Conservation (phyloP, 2,888 invertebrate genomes). For the Zaprionus bogoriensis region DNA sequence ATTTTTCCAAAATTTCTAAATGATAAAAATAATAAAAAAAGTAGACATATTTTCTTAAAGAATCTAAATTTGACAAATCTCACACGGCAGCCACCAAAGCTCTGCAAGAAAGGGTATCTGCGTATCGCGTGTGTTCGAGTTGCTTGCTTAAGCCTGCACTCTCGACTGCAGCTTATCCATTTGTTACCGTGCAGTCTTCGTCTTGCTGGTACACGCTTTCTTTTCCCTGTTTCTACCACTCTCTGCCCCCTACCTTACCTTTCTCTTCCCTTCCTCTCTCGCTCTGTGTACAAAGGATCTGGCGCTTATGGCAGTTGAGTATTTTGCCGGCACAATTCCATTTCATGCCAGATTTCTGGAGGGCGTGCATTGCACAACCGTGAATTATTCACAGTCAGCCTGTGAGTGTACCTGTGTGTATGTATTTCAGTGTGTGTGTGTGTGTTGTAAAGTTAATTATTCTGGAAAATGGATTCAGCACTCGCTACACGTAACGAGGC, state of each 20-base stretch:
- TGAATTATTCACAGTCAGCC: conserved; percentile 23
- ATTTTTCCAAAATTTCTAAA: too few species aligned
- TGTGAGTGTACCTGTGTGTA: neutral
- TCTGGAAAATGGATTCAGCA: conserved; percentile 56
- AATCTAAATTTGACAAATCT: too few species aligned
- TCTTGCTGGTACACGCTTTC: neutral
- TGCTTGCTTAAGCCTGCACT: neutral
- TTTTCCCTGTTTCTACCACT: neutral
- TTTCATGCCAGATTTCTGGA: conserved; percentile 36
- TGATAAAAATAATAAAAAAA: too few species aligned
- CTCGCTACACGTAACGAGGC: conserved; percentile 52
- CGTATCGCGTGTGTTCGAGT: neutral
- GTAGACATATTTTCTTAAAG: too few species aligned
- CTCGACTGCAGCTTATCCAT: conserved; percentile 4
- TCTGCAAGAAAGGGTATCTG: too few species aligned
- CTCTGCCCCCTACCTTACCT: neutral
- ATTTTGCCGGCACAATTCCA: conserved; percentile 22
- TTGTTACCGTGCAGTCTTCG: neutral
- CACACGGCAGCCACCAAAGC: too few species aligned
- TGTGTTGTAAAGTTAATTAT: conserved; percentile 62
- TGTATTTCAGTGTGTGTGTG: conserved; percentile 6
- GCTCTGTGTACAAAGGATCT: conserved; percentile 23
- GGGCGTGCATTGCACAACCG: conserved; percentile 17
- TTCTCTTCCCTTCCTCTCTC: neutral
- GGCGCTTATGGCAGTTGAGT: conserved; percentile 11